Percentiles rank a stretch among this genome's conserved stretches.
Evolutionary conservation across 1,140 invertebrate species (phyloP).

Genomic region (Carcinoscorpius rotundicauda): DNA sequence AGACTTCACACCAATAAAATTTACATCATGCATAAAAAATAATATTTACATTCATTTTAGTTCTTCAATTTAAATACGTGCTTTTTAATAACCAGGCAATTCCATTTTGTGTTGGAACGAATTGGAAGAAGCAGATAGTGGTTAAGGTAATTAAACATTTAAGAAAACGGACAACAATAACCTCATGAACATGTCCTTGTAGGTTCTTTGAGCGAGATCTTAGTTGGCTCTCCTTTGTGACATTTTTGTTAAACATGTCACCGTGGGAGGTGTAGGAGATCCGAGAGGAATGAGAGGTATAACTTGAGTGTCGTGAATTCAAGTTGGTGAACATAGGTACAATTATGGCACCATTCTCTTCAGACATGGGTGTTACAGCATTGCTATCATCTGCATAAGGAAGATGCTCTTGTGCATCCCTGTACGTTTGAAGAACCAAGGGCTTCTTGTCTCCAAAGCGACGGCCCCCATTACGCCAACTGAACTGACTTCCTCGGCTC

Average conservation of each 20-base stretch:
- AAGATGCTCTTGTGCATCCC: constrained; percentile 89
- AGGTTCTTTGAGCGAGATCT: constrained; percentile 42
- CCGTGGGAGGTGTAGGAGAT: constrained; percentile 87
- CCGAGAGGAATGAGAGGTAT: constrained; percentile 82
- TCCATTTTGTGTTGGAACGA: too few species aligned
- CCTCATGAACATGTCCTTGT: constrained; percentile 23
- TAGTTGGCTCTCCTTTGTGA: constrained; percentile 70
- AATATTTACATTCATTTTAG: too few species aligned
- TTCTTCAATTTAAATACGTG: too few species aligned
- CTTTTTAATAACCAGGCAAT: too few species aligned
- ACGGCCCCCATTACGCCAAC: constrained; percentile 57
- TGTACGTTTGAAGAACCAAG: constrained; percentile 81
- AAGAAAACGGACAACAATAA: neutral
- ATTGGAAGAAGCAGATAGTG: too few species aligned
- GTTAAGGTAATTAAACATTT: too few species aligned
- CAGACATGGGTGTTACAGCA: constrained; percentile 94
- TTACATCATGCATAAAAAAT: too few species aligned
- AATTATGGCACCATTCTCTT: constrained; percentile 89
- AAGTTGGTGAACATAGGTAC: constrained; percentile 58
- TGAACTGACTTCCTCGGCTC: constrained; percentile 79
- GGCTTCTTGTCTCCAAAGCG: constrained; percentile 72
- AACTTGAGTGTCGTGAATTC: constrained; percentile 72
- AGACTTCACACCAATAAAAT: too few species aligned
- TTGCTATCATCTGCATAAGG: constrained; percentile 96
- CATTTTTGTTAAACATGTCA: constrained; percentile 55